Conservation (phyloP, 2,888 invertebrate genomes). For the Nomada ruficornis region DNA sequence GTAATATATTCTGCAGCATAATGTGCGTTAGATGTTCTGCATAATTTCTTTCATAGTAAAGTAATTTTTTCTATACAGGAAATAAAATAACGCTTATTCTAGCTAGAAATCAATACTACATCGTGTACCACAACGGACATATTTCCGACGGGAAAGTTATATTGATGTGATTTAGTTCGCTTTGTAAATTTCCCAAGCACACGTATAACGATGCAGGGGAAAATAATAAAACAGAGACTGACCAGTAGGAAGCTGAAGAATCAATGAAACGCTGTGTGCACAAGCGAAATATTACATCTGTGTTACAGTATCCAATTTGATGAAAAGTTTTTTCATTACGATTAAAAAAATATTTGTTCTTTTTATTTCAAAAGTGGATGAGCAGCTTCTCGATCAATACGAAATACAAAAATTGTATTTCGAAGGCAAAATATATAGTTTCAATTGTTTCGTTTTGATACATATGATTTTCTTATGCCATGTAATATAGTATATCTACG, state of each 20-base stretch:
- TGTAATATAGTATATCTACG: too few species aligned
- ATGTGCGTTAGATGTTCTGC: too few species aligned
- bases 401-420: not conserved
- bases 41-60: too few species aligned
- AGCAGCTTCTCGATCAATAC: too few species aligned
- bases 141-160: not conserved
- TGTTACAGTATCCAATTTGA: not conserved
- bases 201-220: not conserved
- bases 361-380: too few species aligned
- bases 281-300: not conserved
- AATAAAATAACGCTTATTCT: not conserved
- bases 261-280: not conserved
- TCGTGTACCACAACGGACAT: not conserved
- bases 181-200: not conserved
- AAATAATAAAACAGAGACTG: conserved; percentile 3
- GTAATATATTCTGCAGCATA: too few species aligned
- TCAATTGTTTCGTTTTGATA: not conserved
- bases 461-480: not conserved
- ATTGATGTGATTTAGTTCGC: not conserved
- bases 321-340: not conserved
- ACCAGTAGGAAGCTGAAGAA: not conserved
- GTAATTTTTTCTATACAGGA: too few species aligned
- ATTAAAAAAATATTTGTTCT: too few species aligned
- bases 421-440: not conserved
- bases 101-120: not conserved